phyloP scores from a whole-genome alignment of 2,797 vertebrate species.

The Hippopotamyrus pictus region DNA sequence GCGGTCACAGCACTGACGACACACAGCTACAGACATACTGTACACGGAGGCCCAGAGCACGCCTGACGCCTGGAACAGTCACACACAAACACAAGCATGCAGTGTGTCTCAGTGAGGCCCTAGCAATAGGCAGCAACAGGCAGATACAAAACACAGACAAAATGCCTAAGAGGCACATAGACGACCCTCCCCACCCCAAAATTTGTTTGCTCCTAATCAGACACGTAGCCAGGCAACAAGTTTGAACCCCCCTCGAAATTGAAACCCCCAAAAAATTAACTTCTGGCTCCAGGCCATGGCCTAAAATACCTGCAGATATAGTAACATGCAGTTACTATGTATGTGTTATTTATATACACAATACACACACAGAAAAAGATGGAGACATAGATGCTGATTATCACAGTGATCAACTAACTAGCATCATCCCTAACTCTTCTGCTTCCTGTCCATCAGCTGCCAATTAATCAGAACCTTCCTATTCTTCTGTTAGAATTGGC shows the following conservation, averaged over 20 bases:
- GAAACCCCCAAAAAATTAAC: not conserved
- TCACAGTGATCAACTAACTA: not conserved
- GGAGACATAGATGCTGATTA: not conserved
- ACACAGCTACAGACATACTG: not conserved
- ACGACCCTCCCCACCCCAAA: not conserved
- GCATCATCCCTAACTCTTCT: not conserved
- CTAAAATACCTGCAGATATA: not conserved
- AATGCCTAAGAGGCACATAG: not conserved
- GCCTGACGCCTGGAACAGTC: no score
- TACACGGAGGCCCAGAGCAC: not conserved
- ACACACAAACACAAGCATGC: not conserved
- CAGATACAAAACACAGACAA: not conserved
- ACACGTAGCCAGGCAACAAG: not conserved
- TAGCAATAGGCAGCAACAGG: not conserved
- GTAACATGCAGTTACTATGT: not conserved
- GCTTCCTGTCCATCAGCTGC: not conserved
- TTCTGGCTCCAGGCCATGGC: not conserved
- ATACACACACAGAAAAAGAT: not conserved
- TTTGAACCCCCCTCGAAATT: not conserved
- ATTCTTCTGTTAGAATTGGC: not conserved
- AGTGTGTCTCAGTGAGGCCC: not conserved
- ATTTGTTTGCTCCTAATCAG: not conserved
- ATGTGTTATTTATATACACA: not conserved
- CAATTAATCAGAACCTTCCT: not conserved
- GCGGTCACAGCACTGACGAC: not conserved